Evolutionary conservation across 2,888 invertebrate genomes (phyloP), one percentile per base, ranked within the genome.

Genomic region (Hybos culiciformis): DNA sequence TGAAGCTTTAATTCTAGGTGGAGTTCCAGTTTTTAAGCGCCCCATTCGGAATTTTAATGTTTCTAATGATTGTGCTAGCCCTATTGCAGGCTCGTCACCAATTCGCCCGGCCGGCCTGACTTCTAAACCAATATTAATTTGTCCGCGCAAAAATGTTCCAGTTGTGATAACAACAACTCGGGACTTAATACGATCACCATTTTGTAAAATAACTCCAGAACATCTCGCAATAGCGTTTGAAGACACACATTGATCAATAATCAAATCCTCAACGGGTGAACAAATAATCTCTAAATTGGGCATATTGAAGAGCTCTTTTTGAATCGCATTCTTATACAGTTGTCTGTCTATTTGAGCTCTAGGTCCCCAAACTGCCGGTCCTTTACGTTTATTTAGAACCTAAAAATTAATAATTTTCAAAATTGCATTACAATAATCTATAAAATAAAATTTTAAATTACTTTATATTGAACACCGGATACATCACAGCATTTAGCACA

Each of bases 331-430:
- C 58, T 83, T 88, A 62, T 90, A 92, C 11, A 91, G 67, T 39
- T 68, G 63, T 14, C 91, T 70, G 62, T 92, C 91, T 47, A 92
- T 90, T 69, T 91, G 90, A 7, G 91, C 90, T 46, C 91, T 66
- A 6, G 79, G 76, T 6, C 91, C 91, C 83, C 87, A 86, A 1
- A 91, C 91, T 3, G 91, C 91, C 9, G 90, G 87, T 0, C 91
- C 91, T 60, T 83, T 84, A 0, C 76, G 64, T 50, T 70, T 74
- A 62, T 91, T 91, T n/a, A 91, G 64, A 15, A 84, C 69, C 74
- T 73, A 51, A 5, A 37, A 37, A 26, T 11, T 4, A 34, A 32
- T 11, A 7, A 2, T 23, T 17, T 29, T n/a, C 23, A 7, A 17
- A 37, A 29, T n/a, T 15, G 4, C 24, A 17, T 29, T 14, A 14